These are phyloP conservation scores for Scalopus aquaticus DNA, from an alignment of 2,113 vertebrate genomes.

Conservation along the genomic window DNA sequence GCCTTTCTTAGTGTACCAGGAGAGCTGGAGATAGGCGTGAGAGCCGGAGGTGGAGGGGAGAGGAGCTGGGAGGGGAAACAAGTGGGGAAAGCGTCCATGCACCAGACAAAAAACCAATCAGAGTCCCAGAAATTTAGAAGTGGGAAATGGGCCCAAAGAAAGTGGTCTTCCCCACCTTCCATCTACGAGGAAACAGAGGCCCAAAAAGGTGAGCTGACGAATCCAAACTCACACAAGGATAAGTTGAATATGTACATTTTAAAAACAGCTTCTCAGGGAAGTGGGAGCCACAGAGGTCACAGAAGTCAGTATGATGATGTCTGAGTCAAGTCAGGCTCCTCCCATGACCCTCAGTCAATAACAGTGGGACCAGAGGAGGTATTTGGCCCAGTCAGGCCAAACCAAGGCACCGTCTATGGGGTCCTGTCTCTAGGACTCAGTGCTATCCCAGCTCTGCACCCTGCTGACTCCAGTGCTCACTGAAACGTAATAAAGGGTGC, in stretches of 20 bases:
- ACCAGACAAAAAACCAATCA: not conserved
- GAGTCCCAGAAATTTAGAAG: not conserved
- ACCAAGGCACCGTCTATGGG: not conserved
- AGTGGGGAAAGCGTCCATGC: rapidly evolving
- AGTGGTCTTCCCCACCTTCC: not conserved
- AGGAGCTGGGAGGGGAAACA: not conserved
- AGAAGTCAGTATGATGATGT: not conserved
- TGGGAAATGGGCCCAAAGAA: not conserved
- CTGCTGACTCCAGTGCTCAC: not conserved
- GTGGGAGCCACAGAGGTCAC: not conserved
- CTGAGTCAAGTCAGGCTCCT: not conserved
- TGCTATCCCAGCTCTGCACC: not conserved
- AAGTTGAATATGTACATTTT: not conserved
- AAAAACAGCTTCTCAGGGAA: not conserved
- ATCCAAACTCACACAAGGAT: not conserved
- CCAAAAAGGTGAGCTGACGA: not conserved
- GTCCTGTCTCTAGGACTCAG: not conserved
- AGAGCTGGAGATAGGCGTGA: not conserved
- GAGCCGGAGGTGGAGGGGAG: not conserved
- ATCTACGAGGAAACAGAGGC: not conserved
- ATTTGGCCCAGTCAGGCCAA: not conserved
- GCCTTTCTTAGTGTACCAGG: too few relatives aligned
- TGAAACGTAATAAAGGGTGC: not conserved
- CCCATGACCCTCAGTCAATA: not conserved
- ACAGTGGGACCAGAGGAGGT: not conserved